These are phyloP conservation scores for Drosophila kanapiae DNA, from an alignment of 1,140 invertebrate genomes.

Conservation along the genomic window DNA sequence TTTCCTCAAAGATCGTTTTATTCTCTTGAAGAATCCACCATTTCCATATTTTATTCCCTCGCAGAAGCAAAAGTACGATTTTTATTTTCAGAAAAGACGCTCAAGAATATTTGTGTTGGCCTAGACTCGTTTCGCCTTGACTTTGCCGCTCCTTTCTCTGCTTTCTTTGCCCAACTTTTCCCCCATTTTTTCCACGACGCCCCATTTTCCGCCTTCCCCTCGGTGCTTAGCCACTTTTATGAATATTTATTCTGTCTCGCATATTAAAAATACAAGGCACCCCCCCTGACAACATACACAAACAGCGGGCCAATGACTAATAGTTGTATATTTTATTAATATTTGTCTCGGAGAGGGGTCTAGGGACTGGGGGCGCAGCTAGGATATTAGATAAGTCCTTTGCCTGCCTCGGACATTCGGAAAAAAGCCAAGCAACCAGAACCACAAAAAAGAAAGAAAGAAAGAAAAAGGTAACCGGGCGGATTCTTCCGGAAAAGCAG, in stretches of 20 bases:
- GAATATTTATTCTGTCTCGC: slow-evolving; percentile 82
- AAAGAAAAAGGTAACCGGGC: slow-evolving; percentile 24
- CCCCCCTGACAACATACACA: slow-evolving; percentile 37
- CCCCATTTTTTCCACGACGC: background rate
- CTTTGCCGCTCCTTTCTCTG: slow-evolving; percentile 35
- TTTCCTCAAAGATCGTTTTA: background rate
- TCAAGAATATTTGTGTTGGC: slow-evolving; percentile 21
- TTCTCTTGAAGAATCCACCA: too few species aligned
- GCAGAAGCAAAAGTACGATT: background rate
- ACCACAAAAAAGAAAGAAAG: background rate
- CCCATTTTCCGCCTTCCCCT: background rate
- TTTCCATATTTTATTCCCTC: background rate
- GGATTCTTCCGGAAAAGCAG: slow-evolving; percentile 43
- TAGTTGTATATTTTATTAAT: slow-evolving; percentile 84
- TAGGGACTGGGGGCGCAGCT: background rate
- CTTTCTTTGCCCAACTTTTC: background rate
- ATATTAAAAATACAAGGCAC: slow-evolving; percentile 79
- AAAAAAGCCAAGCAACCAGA: too few species aligned
- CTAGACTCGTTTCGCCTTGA: slow-evolving; percentile 32
- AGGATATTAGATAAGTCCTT: slow-evolving; percentile 35
- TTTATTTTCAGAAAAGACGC: background rate
- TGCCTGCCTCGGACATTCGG: slow-evolving; percentile 19
- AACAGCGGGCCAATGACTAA: slow-evolving; percentile 72
- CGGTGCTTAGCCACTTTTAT: slow-evolving; percentile 66
- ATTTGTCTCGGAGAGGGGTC: slow-evolving; percentile 58